These are phyloP conservation scores for Cosmorhoe ocellata DNA, from an alignment of 2,888 invertebrate genomes.

Conservation along the genomic window DNA sequence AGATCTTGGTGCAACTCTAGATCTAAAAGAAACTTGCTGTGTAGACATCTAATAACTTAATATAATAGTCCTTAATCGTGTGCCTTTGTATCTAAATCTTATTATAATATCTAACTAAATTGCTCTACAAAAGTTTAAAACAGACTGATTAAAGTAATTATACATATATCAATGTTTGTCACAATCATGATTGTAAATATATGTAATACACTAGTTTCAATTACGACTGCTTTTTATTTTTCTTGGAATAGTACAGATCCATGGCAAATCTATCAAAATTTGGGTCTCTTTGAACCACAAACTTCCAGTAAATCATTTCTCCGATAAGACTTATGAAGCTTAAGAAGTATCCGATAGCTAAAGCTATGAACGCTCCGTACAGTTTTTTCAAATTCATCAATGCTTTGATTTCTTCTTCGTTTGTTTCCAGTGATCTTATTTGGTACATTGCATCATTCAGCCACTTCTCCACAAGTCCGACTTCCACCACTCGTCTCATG, in stretches of 20 bases:
- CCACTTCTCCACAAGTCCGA: conserved; percentile 91
- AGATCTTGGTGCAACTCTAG: no score
- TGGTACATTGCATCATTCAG: conserved; percentile 87
- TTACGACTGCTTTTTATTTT: conserved; percentile 60
- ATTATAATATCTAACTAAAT: no score
- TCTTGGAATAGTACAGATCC: conserved; percentile 75
- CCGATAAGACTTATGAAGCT: conserved; percentile 80
- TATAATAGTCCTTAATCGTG: no score
- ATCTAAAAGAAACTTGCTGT: no score
- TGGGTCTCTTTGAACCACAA: conserved; percentile 85
- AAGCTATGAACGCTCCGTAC: conserved; percentile 88
- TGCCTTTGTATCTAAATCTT: no score
- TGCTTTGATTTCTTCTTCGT: conserved; percentile 85
- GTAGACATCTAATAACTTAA: no score
- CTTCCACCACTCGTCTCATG: conserved; percentile 86
- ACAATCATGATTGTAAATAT: conserved; percentile 49
- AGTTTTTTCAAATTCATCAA: conserved; percentile 90
- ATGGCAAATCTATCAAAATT: conserved; percentile 87
- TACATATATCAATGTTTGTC: conserved; percentile 36
- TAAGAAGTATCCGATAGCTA: conserved; percentile 86
- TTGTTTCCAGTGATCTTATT: conserved; percentile 78
- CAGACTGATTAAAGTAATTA: conserved; percentile 51
- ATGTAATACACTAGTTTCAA: conserved; percentile 36
- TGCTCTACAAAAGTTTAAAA: conserved; percentile 27
- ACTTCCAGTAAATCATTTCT: conserved; percentile 87